Conservation (phyloP, 1,140 invertebrate species). For the Calephelis nemesis region DNA sequence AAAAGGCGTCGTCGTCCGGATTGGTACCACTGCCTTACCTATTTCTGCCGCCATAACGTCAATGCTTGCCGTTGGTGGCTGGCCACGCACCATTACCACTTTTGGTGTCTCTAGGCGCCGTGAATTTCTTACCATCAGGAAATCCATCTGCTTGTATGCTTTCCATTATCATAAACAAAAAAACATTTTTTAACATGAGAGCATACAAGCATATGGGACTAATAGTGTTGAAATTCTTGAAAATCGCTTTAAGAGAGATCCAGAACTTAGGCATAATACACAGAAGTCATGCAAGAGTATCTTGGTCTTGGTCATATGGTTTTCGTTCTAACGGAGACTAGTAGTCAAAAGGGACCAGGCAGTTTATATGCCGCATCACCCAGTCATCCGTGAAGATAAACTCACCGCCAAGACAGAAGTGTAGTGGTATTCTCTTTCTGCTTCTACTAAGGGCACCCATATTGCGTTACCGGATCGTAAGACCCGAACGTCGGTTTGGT, state of each 20-base stretch:
- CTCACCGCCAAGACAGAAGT: constrained; percentile 24
- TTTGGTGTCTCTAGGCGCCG: no score
- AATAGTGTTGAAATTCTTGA: constrained; percentile 13
- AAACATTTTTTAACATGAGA: no score
- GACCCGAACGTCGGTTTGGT: no score
- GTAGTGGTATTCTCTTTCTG: constrained; percentile 29
- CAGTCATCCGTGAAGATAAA: constrained; percentile 33
- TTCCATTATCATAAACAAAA: no score
- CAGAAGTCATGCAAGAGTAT: constrained; percentile 34
- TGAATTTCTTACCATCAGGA: no score
- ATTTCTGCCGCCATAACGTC: no score
- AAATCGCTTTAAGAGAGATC: constrained; percentile 28
- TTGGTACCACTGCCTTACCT: no score
- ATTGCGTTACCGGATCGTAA: constrained; percentile 21
- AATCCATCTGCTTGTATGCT: no score
- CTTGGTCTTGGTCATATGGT: constrained; percentile 35
- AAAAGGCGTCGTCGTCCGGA: no score
- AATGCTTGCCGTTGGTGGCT: no score
- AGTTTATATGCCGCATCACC: constrained; percentile 28
- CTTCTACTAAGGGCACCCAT: constrained; percentile 24
- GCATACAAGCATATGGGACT: no score
- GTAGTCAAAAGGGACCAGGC: constrained; percentile 21
- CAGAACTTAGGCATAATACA: constrained; percentile 30
- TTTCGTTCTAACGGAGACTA: constrained; percentile 7
- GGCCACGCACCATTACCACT: no score